Base-by-base conservation (phyloP, 2,113 vertebrate genomes). In the Pluvianellus socialis region DNA sequence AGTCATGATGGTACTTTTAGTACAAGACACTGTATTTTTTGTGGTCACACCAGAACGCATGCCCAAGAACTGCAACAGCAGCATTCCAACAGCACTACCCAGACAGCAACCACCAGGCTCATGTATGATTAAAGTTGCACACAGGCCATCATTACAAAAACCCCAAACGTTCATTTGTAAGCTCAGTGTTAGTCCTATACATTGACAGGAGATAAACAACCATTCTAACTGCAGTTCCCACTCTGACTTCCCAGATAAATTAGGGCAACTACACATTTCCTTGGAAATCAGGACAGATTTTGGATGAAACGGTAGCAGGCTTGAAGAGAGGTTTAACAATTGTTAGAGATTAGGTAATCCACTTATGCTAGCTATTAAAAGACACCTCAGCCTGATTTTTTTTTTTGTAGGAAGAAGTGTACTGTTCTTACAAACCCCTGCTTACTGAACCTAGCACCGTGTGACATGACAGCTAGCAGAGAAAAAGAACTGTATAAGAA, bases 31-130 rank as follows among this genome's bases (percentile, higher is more conserved):
- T 18, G 19, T 33, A 33, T 68, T 90, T 96, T 72, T 72, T 62
- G 47, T 68, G 63, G 67, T 62, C 47, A 18, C 4, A 21, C 50
- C 52, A 72, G 50, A 85, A 81, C 79, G 40, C 28, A 21, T 4
- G 23, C 27, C 61, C 53, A 52, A 59, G 44, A 75, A 44, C 44
- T 62, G 49, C 73, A 79, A 67, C 52, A 72, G 4, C 55, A 67
- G 79, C 88, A 92, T 91, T 93, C 92, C 91, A 84, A 66, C 2
- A 81, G 90, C 68, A 61, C 32, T 86, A 58, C 38, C 85, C 75
- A 79, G 68, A 66, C 0, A 67, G 30, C 55, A 82, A 74, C 17
- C 61, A 75, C 18, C 40, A 81, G 79, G 68, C 38, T 94, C 52
- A 83, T 14, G 61, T 63, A 7, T 33, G 17, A 86, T 66, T 52